Base-by-base conservation (phyloP, 30 jellyfish, hydroid and myxozoan genomes). In the Clytia hemisphaerica region DNA sequence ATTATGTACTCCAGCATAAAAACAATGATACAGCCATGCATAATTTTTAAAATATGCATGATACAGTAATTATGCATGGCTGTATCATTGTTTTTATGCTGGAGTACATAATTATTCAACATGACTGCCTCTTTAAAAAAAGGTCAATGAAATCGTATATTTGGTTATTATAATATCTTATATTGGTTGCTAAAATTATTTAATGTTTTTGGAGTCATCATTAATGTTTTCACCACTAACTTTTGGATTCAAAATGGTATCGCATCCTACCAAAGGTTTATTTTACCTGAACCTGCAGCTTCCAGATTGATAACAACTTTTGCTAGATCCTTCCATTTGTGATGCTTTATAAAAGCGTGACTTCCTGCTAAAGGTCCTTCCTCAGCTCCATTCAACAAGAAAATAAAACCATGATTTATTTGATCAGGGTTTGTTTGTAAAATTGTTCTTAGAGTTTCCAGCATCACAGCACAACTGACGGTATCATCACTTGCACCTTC, bases 401-500 rank as follows among this genome's bases (percentile, higher is more conserved):
- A 91, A 22, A 91, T 78, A 53, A 91, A 45, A 34, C 98, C 98
- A 46, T 80, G 89, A 51, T 79, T 89, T 14, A 83, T 71, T 10
- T 83, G 40, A 10, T 69, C 73, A 55, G 92, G 94, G 27, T 84
- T 79, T 9, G 95, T 69, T 31, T 78, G 75, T 16, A 94, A 37
- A 31, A 91, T 46, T 2, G 85, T 80, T 18, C 94, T 68, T 81
- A 91, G 54, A 4, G 77, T 73, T 68, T 91, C 99, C 2, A 91
- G 92, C 92, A 91, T 78, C 6, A 91, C 73, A 42, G 99, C 99
- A 71, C 99, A 91, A 46, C 95, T 82, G 18, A 80, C 94, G 12
- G 94, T 88, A 72, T 80, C 95, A 77, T 91, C 99, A 63, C 95
- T 82, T 29, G 95, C 99, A 4, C 99, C 99, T 50, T 82, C 93